phyloP scores from a whole-genome alignment of 35 echinoderm and acorn worm genomes.

The Stichopus chloronotus region DNA sequence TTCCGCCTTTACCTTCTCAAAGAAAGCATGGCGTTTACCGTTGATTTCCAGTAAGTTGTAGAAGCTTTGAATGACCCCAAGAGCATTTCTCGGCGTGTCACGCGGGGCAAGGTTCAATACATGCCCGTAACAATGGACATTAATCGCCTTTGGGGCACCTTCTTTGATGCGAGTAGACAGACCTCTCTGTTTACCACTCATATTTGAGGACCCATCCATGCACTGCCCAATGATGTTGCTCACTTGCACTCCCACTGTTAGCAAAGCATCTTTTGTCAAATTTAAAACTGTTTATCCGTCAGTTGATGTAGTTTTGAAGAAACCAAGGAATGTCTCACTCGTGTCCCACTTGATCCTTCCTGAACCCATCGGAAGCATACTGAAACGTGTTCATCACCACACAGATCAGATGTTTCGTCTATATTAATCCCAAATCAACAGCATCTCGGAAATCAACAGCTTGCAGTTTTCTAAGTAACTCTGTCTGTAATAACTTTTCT shows the following conservation, averaged over 20 bases:
- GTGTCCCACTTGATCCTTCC: background rate
- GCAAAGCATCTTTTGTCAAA: slow-evolving; percentile 6
- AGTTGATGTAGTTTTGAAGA: background rate
- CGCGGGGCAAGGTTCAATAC: background rate
- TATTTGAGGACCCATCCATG: background rate
- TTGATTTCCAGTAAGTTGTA: background rate
- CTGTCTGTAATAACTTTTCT: background rate
- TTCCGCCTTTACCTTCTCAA: slow-evolving; percentile 5
- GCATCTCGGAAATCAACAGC: slow-evolving; percentile 5
- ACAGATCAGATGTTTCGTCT: background rate
- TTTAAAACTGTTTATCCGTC: background rate
- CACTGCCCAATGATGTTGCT: slow-evolving; percentile 5
- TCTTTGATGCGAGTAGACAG: background rate
- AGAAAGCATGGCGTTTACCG: background rate
- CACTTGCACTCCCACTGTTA: background rate
- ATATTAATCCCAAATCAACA: background rate
- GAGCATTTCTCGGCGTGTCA: background rate
- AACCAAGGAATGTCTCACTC: background rate
- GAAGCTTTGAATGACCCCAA: background rate
- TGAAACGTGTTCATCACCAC: background rate
- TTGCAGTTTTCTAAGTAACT: background rate
- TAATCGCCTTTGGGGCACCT: background rate
- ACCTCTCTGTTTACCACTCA: background rate
- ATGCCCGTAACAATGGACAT: background rate
- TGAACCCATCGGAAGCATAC: background rate